Conservation (phyloP, 2,888 invertebrate species). For the Macrophya alboannulata region DNA sequence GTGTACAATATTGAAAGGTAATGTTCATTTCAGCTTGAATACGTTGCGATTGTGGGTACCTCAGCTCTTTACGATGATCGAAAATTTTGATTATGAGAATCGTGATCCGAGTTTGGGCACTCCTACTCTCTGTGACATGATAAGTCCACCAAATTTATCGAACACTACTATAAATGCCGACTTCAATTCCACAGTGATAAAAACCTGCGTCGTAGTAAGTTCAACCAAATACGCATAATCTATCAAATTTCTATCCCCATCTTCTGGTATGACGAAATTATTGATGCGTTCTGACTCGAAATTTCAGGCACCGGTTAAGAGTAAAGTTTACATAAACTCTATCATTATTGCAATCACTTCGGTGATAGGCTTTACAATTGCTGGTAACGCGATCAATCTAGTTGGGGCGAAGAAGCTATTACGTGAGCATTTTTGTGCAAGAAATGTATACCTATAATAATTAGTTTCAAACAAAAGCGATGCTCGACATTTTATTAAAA, state of each 20-base stretch:
- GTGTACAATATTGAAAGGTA: slow-evolving; percentile 37
- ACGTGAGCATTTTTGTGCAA: slow-evolving; percentile 62
- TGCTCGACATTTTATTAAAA: not conserved
- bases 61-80: slow-evolving; percentile 63
- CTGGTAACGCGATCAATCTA: slow-evolving; percentile 63
- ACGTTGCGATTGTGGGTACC: slow-evolving; percentile 63
- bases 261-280: not conserved
- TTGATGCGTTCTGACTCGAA: not conserved
- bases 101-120: slow-evolving; percentile 40
- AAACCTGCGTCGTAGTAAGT: slow-evolving; percentile 39
- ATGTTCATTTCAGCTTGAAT: slow-evolving; percentile 63
- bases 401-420: slow-evolving; percentile 68
- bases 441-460: not conserved
- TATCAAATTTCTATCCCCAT: not conserved
- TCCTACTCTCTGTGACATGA: slow-evolving; percentile 61
- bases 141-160: not conserved
- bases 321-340: slow-evolving; percentile 68
- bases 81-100: slow-evolving; percentile 40
- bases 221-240: not conserved
- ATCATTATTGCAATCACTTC: slow-evolving; percentile 64
- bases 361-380: slow-evolving; percentile 62
- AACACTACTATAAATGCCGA: not conserved
- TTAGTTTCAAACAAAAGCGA: not conserved
- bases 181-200: not conserved
- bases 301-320: slow-evolving; percentile 63